A percentile compares a stretch with the other conserved stretches of the same genome.
Evolutionary conservation across 2,888 invertebrate genomes (phyloP).

Genomic region (Hypolimnas misippus): DNA sequence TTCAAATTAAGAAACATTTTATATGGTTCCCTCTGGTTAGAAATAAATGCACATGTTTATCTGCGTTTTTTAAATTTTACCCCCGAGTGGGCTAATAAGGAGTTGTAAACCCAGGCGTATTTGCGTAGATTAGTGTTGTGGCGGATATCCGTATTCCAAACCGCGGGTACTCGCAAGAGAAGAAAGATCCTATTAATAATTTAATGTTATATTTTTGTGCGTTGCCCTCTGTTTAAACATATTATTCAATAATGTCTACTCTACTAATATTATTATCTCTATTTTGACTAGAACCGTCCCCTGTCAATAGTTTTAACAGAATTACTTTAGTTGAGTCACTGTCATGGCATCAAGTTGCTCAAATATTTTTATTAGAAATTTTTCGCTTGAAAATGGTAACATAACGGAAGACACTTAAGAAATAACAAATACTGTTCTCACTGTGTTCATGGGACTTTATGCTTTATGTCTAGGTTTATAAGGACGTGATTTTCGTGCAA

Average conservation of each 20-base stretch:
- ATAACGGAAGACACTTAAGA: slow-evolving; percentile 30
- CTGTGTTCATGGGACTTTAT: slow-evolving; percentile 3
- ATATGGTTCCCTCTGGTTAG: no score
- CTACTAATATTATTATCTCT: neutral
- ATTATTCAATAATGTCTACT: neutral
- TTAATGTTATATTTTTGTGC: no score
- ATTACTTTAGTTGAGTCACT: slow-evolving; percentile 2
- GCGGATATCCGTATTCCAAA: no score
- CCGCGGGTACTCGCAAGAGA: no score
- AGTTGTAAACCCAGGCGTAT: no score
- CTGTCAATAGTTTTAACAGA: neutral
- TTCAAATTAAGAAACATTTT: no score
- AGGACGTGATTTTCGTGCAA: neutral
- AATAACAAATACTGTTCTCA: slow-evolving; percentile 22
- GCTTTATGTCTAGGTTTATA: slow-evolving; percentile 11
- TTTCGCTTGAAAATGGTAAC: slow-evolving; percentile 22
- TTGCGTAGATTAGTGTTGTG: no score
- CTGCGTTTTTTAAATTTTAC: no score
- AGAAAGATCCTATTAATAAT: no score
- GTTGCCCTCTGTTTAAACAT: neutral
- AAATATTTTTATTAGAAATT: slow-evolving; percentile 30
- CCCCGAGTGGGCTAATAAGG: no score
- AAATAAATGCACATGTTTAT: no score
- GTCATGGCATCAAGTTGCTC: slow-evolving; percentile 5
- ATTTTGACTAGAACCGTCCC: neutral